Evolutionary conservation across 2,888 invertebrate species (phyloP), one percentile per base, ranked within the genome.

Genomic region (Cryptocheilus praepositus): DNA sequence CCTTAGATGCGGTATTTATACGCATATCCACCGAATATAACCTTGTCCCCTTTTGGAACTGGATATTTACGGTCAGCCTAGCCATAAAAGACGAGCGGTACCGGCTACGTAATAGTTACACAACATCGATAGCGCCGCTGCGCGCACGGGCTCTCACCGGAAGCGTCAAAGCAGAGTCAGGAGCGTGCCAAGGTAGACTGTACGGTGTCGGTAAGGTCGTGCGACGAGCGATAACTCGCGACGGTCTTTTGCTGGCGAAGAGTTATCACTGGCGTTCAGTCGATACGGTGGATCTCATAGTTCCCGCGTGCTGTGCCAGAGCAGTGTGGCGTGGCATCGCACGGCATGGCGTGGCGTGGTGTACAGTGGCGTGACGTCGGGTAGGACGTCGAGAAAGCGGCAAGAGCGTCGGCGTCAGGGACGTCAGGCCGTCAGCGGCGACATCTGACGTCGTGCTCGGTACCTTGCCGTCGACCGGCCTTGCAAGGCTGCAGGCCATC

Each of bases 401-500:
- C n/a, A n/a, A n/a, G n/a, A n/a, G 49, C 49, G 49, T 25, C 49
- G 49, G 18, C n/a, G 16, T 18, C 11, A 25, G 18, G 7, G n/a
- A n/a, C 36, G 8, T 36, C 36, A 36, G 11, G 11, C 49, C 43
- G 28, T 45, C 21, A 64, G 70, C 73, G 63, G 64, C 68, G 75
- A 63, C 72, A 74, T 70, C 70, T 75, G 74, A 73, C 73, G 77
- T 62, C 60, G 70, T 57, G 60, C 63, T 61, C 68, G 61, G 66
- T 71, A 73, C 53, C 54, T 61, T 46, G 64, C 57, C 53, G 52
- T 22, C 64, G 73, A 73, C 78, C 85, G 87, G 82, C 87, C 87
- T 87, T 87, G 87, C 86, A 87, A 87, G 87, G 87, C 86, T 87
- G 83, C 80, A 79, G 86, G 87, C 83, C 86, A 81, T 85, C 85